Evolutionary conservation across 2,888 invertebrate species (phyloP), one percentile per base, ranked within the genome.

Genomic region (Limnephilus auricula): DNA sequence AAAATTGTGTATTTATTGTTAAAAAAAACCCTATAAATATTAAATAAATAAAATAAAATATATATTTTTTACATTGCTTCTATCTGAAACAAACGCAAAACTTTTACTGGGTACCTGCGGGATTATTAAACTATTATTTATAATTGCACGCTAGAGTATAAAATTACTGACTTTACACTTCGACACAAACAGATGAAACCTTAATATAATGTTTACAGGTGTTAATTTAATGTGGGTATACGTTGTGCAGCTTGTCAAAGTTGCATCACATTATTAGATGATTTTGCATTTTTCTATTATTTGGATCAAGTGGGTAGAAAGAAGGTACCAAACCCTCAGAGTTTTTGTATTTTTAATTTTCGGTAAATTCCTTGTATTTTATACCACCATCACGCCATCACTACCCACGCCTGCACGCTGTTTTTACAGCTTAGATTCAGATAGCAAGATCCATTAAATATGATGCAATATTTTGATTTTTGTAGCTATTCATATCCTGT

Each of bases 251-350:
- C 85, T 40, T 85, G 85, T 85, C 85, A 85, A 85, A 37, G 40
- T 85, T 85, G 85, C 85, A 85, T 85, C 85, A 85, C n/a, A 40
- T 45, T 40, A 85, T 85, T 85, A 85, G 85, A 85, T 85, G 85
- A 85, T 40, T 40, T n/a, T 25, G 85, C 85, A 85, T 13, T n/a
- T 84, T 85, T 85, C 1, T 45, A 40, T 5, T 45, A 45, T 85
- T 85, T 85, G 85, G 85, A 85, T 85, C 85, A 40, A 85, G 40
- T 40, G 37, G 85, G 65, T n/a, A 65, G 65, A 65, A 65, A n/a
- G 65, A 65, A 65, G 65, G 65, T 65, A 65, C 65, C n/a, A 65
- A 65, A 65, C 65, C 65, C 65, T 65, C 25, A 65, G 65, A 65
- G 25, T 65, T 65, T 65, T 65, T 65, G 25, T 65, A n/a, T 65